Percentiles rank a stretch among this genome's conserved stretches.
phyloP scores from a whole-genome alignment of 2,113 vertebrate species.

The Lamprologus sp. region DNA sequence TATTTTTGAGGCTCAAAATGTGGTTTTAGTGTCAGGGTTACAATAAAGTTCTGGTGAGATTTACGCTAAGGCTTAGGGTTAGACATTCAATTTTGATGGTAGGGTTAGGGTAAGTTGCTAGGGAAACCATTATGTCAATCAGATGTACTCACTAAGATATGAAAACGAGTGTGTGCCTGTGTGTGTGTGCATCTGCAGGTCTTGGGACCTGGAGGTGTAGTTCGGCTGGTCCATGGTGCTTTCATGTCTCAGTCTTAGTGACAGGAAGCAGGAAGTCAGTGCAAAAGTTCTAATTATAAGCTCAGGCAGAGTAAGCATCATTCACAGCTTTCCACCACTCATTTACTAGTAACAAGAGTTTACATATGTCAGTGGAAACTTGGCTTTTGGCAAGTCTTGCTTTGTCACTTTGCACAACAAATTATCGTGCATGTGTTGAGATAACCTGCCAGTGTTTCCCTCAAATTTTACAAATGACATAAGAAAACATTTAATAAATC shows the following conservation, averaged over 20 bases:
- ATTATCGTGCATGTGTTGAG: not conserved
- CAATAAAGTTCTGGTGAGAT: not conserved
- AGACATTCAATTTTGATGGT: not conserved
- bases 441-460: not conserved
- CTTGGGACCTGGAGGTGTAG: not conserved
- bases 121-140: not conserved
- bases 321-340: not conserved
- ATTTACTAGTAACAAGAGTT: not conserved
- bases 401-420: not conserved
- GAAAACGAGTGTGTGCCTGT: not conserved
- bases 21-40: not conserved
- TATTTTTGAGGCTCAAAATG: not conserved
- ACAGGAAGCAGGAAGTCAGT: conserved; percentile 38
- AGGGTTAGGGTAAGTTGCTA: not conserved
- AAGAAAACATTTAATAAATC: not conserved
- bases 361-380: not conserved
- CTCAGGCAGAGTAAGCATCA: conserved; percentile 33
- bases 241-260: conserved; percentile 45
- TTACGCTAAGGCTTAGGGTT: not conserved
- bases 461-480: not conserved
- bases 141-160: not conserved
- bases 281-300: conserved; percentile 59
- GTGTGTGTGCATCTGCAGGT: not conserved
- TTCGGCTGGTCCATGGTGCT: not conserved
- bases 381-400: not conserved